Evolutionary conservation across 2,888 invertebrate species (phyloP), one percentile per base, ranked within the genome.

Genomic region (Amphiduros pacificus): DNA sequence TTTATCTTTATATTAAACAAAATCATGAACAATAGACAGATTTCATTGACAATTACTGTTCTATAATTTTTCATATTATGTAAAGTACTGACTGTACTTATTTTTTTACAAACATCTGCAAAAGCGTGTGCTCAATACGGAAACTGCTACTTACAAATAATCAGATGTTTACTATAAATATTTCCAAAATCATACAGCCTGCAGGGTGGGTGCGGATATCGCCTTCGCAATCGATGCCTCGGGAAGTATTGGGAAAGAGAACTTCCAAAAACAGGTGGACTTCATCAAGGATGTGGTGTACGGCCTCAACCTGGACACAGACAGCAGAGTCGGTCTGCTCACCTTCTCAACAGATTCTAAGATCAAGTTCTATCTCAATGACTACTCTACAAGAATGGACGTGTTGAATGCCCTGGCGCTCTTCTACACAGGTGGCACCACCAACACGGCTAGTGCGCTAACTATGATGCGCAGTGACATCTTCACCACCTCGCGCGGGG

Each of bases 181-280:
- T 11, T 44, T 44, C n/a, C 14, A n/a, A 26, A 17, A 27, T 60
- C n/a, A 22, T 48, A 14, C 62, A 68, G 68, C 36, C 9, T 68
- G 68, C 32, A 44, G 61, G 4, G 24, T 32, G 41, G 58, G 51
- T 11, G 57, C 62, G 5, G 68, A 68, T 44, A 41, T 68, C 14
- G 66, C 64, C 11, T 64, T 68, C 48, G 64, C 63, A 26, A 32
- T 68, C 32, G 68, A 66, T 50, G 62, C 62, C 2, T 66, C 66
- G 5, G 59, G 61, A 20, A 58, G 58, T 22, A 54, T 62, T 11
- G 66, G 66, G 4, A 53, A 60, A 40, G 44, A 9, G 0, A 68
- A 68, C 62, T 68, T 68, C 60, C 55, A 60, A 52, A 66, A 62
- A 55, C 44, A 59, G 52, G 32, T 67, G 20, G 62, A 61, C 51